Base-by-base conservation (phyloP, 2,113 vertebrate species). In the Tiliqua scincoides region DNA sequence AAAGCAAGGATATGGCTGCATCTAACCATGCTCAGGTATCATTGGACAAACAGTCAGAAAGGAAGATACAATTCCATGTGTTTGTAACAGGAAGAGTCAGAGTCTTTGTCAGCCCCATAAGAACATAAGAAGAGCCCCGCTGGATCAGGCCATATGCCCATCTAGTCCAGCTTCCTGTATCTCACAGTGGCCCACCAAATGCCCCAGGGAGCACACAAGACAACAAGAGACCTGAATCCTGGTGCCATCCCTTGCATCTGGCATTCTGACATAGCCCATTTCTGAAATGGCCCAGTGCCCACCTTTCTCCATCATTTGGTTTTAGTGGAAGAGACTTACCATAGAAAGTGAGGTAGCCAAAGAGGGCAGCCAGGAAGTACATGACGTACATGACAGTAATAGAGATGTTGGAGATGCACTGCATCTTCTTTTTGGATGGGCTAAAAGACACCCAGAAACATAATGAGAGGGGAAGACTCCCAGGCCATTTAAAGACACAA, bases 361-460 rank as follows among this genome's bases (percentile, higher is more conserved):
- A 99, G 85, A 99, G 98, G 74, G 99, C 99, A 0, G 99, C 98
- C 93, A 99, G 96, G 94, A 99, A 99, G 96, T 99, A 99, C 98
- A 99, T 99, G 92, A 94, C 91, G 88, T 98, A 99, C 99, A 99
- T 99, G 92, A 99, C 97, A 1, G 88, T 67, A 87, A 99, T 99
- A 95, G 99, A 99, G 89, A 99, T 93, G 95, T 99, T 99, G 91
- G 99, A 98, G 86, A 99, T 97, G 32, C 96, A 97, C 92, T 99
- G 98, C 99, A 99, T 99, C 94, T 95, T 99, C 95, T 95, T 97
- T 95, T 98, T 97, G 54, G 97, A 94, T 54, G 99, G 97, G 88
- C 99, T 99, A 89, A 1, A 95, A 95, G 82, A 76, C 88, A 74
- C 10, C 18, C 59, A 84, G 48, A 84, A 72, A 30, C 40, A 30